A percentile compares a stretch with the other conserved stretches of the same genome.
These are phyloP conservation scores for Varanus komodoensis DNA, from an alignment of 2,113 vertebrate species.

Conservation along the genomic window DNA sequence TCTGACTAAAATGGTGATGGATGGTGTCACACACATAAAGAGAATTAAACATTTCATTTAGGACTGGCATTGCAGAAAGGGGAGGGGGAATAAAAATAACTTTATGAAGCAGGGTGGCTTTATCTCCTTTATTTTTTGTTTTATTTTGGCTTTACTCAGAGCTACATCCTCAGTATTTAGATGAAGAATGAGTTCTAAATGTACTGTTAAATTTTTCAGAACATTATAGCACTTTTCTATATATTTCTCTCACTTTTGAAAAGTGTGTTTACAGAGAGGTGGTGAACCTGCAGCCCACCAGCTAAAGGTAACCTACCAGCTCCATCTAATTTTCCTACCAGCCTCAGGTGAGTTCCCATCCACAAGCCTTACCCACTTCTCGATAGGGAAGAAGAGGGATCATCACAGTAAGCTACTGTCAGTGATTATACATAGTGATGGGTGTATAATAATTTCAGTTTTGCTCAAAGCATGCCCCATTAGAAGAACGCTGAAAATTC, in stretches of 20 bases:
- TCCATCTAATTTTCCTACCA: too few relatives aligned
- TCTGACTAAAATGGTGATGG: conserved; percentile 88
- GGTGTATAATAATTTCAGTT: too few relatives aligned
- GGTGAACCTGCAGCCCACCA: neutral
- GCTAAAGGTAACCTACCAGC: too few relatives aligned
- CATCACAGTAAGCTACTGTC: too few relatives aligned
- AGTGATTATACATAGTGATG: too few relatives aligned
- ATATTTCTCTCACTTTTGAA: conserved; percentile 41
- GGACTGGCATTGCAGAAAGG: conserved; percentile 63
- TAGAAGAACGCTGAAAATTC: too few relatives aligned
- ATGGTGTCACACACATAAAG: conserved; percentile 82
- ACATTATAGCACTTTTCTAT: conserved; percentile 54
- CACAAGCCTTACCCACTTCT: too few relatives aligned
- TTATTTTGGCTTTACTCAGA: conserved; percentile 45
- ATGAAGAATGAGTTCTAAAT: conserved; percentile 54
- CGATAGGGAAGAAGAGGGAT: too few relatives aligned
- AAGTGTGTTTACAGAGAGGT: conserved; percentile 32
- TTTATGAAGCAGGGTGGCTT: conserved; percentile 66
- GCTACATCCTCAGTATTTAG: conserved; percentile 52
- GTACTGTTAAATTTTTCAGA: conserved; percentile 62
- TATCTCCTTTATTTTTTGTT: conserved; percentile 6
- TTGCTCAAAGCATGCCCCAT: too few relatives aligned
- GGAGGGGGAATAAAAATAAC: conserved; percentile 62
- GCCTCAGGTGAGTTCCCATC: too few relatives aligned
- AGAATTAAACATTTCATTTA: conserved; percentile 85